These are phyloP conservation scores for Dorcus parallelipipedus DNA, from an alignment of 2,888 invertebrate genomes.

Conservation along the genomic window DNA sequence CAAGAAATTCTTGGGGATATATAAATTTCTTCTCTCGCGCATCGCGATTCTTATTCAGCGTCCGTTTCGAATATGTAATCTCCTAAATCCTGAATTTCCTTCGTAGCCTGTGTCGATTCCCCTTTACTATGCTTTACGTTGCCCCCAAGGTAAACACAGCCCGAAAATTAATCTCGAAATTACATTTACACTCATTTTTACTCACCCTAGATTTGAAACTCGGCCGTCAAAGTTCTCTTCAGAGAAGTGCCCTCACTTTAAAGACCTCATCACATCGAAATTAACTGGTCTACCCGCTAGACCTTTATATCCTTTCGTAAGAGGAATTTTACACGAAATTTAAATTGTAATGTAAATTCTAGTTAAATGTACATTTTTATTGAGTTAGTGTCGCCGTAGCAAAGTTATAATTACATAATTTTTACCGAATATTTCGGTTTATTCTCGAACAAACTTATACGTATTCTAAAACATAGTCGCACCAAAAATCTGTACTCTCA, in stretches of 20 bases:
- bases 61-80: conserved; percentile 2
- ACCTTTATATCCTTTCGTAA: no score
- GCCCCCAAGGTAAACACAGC: neutral
- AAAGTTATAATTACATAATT: no score
- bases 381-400: no score
- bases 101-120: neutral
- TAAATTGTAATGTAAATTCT: no score
- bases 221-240: neutral
- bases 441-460: no score
- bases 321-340: no score
- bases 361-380: no score
- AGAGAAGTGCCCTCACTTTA: neutral
- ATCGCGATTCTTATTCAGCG: conserved; percentile 1
- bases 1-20: neutral
- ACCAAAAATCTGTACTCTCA: no score
- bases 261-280: neutral
- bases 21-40: neutral
- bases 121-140: neutral
- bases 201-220: neutral
- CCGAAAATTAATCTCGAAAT: neutral
- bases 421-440: no score
- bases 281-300: no score
- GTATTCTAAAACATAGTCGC: no score
- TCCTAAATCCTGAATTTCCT: neutral
- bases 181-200: conserved; percentile 1